Evolutionary conservation across 2,888 invertebrate genomes (phyloP).

Genomic region (Xylophagus ater): DNA sequence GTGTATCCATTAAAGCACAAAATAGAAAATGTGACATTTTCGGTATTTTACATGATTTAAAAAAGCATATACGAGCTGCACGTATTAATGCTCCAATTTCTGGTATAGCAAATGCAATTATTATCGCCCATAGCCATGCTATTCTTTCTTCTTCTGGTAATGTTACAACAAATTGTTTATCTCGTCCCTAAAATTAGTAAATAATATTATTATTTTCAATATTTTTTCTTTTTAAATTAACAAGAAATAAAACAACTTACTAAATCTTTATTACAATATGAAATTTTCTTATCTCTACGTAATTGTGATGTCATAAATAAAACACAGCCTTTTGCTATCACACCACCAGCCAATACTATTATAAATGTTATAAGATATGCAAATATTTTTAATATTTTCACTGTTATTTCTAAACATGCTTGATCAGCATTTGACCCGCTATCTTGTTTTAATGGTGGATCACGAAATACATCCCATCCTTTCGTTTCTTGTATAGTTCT

Average conservation of each 20-base stretch:
- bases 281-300: constrained; percentile 59
- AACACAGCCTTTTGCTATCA: constrained; percentile 77
- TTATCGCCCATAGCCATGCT: constrained; percentile 86
- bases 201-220: too few relatives aligned
- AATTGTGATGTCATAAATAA: constrained; percentile 89
- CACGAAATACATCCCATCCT: constrained; percentile 95
- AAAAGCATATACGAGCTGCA: constrained; percentile 76
- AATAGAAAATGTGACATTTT: constrained; percentile 35
- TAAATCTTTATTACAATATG: constrained; percentile 76
- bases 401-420: constrained; percentile 73
- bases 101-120: constrained; percentile 79
- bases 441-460: constrained; percentile 80
- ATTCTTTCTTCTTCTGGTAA: constrained; percentile 77
- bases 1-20: constrained; percentile 73
- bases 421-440: constrained; percentile 82
- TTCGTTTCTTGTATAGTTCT: constrained; percentile 77
- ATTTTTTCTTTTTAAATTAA: too few relatives aligned
- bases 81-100: constrained; percentile 80
- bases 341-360: constrained; percentile 73
- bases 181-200: constrained; percentile 63
- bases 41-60: constrained; percentile 76
- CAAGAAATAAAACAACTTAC: constrained; percentile 43
- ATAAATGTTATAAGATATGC: constrained; percentile 78
- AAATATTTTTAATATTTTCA: constrained; percentile 70
- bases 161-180: constrained; percentile 71